Conservation (phyloP, 2,113 vertebrate species). For the Burhinus oedicnemus region DNA sequence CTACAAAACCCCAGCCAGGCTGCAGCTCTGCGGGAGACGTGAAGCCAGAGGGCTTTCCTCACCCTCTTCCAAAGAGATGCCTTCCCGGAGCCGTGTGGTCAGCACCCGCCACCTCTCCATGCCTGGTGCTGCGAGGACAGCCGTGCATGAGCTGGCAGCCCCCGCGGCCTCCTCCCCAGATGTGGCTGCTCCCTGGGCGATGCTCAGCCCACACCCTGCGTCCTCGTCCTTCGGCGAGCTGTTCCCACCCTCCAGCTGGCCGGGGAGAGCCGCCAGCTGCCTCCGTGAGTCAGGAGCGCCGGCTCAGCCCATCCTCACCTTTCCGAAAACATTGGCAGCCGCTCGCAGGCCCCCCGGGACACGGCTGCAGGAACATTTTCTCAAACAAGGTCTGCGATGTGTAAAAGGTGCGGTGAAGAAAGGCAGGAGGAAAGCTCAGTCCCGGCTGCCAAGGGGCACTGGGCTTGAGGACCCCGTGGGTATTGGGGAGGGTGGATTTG, state of each 20-base stretch:
- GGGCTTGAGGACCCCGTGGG: background rate
- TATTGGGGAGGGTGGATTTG: background rate
- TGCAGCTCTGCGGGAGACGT: fast-evolving
- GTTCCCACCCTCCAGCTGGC: conserved; percentile 65
- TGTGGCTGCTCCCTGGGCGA: background rate
- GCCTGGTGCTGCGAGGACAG: fast-evolving
- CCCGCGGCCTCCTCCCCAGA: background rate
- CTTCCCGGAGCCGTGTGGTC: background rate
- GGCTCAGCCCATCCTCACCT: conserved; percentile 35
- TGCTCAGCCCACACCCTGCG: conserved; percentile 32
- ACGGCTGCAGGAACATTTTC: background rate
- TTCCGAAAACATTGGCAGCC: background rate
- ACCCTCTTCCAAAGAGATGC: background rate
- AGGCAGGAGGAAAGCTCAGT: background rate
- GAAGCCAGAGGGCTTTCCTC: background rate
- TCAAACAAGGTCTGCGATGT: background rate
- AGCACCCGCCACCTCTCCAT: fast-evolving
- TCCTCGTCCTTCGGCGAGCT: background rate
- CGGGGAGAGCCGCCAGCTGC: conserved; percentile 32
- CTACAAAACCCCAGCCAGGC: background rate
- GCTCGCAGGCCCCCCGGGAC: background rate
- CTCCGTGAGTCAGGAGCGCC: conserved; percentile 15
- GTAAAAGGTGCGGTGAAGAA: background rate
- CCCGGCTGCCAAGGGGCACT: fast-evolving
- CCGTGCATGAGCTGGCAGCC: background rate